Base-by-base conservation (phyloP, 2,113 vertebrate species). In the Kryptolebias marmoratus region DNA sequence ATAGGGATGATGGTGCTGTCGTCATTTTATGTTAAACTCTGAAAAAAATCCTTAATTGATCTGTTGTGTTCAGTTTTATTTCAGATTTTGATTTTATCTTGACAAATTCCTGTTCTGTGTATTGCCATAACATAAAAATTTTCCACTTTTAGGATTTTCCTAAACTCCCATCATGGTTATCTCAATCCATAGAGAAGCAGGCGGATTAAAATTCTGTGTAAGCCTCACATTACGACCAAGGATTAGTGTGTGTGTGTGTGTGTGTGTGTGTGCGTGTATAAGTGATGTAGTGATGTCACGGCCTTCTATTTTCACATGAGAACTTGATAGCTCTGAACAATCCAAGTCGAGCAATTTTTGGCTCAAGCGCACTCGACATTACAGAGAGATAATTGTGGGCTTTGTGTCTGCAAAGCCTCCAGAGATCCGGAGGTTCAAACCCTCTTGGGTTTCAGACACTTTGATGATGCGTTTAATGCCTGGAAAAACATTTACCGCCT, bases 261-360 rank as follows among this genome's bases (percentile, higher is more conserved):
- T 22, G 22, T 22, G 22, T 22, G 79, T 80, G 82, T 83, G 75
- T 64, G 73, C 75, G 65, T 60, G 73, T 72, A 12, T 83, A 88
- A 90, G 76, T 89, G 85, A 87, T n/a, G 45, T 81, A 53, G 68
- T 90, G 90, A 90, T 91, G 90, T 92, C 89, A 90, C 83, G n/a
- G 70, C 68, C 81, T 73, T 60, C 80, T 87, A 82, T 90, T 88
- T 91, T 91, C 89, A 84, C 88, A 90, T 83, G 90, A 89, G 73
- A 90, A 90, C 84, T 69, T 0, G 86, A 90, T 91, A 88, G 77
- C 87, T 53, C 78, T 87, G 87, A 90, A 88, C 82, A 77, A 79
- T 87, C 78, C 83, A 62, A 86, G 75, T 81, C 73, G 53, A 85
- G 87, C 89, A 91, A 89, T 91, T 88, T 90, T 78, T 88, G 89